Percentiles rank a stretch among this genome's conserved stretches.
phyloP scores from a whole-genome alignment of 2,888 invertebrate species.

The Sinohyriopsis cumingii region DNA sequence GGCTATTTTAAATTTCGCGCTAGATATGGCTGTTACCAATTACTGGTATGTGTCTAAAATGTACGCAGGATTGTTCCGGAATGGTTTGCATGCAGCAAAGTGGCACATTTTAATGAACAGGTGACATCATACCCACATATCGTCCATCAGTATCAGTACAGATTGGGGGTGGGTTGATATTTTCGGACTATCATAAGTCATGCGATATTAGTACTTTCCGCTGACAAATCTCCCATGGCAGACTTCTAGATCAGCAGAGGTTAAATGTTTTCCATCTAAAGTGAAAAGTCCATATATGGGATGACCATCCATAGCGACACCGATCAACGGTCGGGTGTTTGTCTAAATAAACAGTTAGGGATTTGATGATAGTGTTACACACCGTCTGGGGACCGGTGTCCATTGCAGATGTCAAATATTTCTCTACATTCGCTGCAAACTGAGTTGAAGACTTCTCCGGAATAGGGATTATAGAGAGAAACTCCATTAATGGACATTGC shows the following conservation, averaged over 20 bases:
- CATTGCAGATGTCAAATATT: not conserved
- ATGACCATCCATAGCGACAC: constrained; percentile 35
- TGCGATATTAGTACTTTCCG: constrained; percentile 32
- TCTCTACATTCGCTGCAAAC: no score
- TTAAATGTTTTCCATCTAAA: constrained; percentile 8
- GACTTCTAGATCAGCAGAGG: constrained; percentile 26
- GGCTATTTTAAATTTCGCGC: no score
- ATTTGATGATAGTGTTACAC: constrained; percentile 31
- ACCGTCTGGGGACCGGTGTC: no score
- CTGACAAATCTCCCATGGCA: constrained; percentile 32
- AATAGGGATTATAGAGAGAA: constrained; percentile 17
- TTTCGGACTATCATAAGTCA: no score
- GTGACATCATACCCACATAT: no score
- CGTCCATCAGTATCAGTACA: no score
- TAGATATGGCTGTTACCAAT: no score
- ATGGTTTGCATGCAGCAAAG: no score
- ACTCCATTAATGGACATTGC: constrained; percentile 25
- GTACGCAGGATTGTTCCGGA: no score
- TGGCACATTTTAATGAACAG: no score
- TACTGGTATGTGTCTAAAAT: no score
- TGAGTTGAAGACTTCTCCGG: not conserved
- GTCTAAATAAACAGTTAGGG: constrained; percentile 24
- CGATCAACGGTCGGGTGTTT: constrained; percentile 25
- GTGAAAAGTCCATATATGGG: constrained; percentile 31
- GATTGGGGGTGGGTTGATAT: no score